These are phyloP conservation scores for Serripes groenlandicus DNA, from an alignment of 2,888 invertebrate genomes.

Conservation along the genomic window DNA sequence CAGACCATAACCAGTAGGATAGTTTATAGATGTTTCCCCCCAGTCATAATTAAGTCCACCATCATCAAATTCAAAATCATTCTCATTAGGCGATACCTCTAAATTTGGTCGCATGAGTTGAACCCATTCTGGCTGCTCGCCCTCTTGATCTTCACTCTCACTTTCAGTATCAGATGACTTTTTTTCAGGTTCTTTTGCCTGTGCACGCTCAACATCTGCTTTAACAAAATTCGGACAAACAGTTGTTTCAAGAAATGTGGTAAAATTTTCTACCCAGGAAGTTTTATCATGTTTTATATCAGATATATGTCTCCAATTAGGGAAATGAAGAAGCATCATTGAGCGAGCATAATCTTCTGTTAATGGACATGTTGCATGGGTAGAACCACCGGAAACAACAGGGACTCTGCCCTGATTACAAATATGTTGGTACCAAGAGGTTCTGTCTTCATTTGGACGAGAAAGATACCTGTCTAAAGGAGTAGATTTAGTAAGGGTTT, in stretches of 20 bases:
- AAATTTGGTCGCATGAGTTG: constrained; percentile 17
- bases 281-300: too few species aligned
- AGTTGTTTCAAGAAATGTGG: background rate
- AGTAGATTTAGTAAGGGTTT: background rate
- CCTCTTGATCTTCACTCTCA: background rate
- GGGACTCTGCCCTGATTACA: background rate
- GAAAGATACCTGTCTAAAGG: too few species aligned
- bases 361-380: background rate
- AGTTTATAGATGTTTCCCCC: background rate
- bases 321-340: too few species aligned
- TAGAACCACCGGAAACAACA: background rate
- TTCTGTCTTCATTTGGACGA: too few species aligned
- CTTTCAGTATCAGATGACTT: background rate
- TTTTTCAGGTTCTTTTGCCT: background rate
- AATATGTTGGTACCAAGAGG: too few species aligned
- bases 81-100: too few species aligned
- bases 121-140: constrained; percentile 31
- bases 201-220: too few species aligned
- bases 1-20: background rate
- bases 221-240: background rate
- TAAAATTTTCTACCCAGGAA: background rate
- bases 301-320: too few species aligned
- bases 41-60: too few species aligned
- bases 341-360: background rate
- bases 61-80: too few species aligned